Evolutionary conservation across 2,113 vertebrate species (phyloP).

Genomic region (Illadopsis cleaveri): DNA sequence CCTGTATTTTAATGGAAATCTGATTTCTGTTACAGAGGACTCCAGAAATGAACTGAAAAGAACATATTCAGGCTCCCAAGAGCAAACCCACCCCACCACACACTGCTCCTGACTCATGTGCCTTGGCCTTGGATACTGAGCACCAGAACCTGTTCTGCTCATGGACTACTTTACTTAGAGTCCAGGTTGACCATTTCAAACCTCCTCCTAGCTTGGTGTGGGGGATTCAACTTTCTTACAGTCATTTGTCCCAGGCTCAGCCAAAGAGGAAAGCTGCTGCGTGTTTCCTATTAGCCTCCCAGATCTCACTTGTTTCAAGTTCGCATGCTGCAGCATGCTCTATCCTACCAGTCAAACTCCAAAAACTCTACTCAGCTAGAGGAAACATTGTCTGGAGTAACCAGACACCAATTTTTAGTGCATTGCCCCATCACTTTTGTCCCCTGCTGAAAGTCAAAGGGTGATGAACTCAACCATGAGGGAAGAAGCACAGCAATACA

Average conservation of each 20-base stretch:
- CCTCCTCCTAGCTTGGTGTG: not conserved
- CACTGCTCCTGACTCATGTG: fast-evolving
- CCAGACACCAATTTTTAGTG: not conserved
- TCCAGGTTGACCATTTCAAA: not conserved
- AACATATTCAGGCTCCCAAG: not conserved
- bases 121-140: not conserved
- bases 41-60: not conserved
- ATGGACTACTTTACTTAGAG: not conserved
- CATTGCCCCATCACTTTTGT: not conserved
- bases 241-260: not conserved
- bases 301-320: conserved; percentile 15
- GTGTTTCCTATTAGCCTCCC: conserved; percentile 8
- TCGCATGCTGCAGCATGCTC: not conserved
- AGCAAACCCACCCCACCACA: not conserved
- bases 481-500: not conserved
- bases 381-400: not conserved
- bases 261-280: not conserved
- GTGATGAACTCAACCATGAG: not conserved
- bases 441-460: not conserved
- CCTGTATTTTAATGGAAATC: not conserved
- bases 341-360: not conserved
- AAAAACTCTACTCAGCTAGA: not conserved
- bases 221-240: not conserved
- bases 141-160: not conserved
- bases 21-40: not conserved